Conservation (phyloP, 2,113 vertebrate genomes). For the Dermatemys mawii region DNA sequence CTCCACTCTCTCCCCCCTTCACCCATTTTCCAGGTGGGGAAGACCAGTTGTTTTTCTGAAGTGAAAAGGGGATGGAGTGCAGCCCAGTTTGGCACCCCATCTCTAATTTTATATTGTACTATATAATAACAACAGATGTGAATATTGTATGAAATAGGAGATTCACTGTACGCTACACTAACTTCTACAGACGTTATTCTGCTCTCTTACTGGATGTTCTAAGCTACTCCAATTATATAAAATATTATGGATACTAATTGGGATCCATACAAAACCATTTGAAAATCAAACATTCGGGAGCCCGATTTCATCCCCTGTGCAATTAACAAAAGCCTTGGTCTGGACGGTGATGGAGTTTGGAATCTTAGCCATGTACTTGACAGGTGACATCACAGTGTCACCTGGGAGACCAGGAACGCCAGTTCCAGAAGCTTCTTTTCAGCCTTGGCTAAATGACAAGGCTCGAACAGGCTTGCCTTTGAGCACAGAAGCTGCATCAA, state of each 20-base stretch:
- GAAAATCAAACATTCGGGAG: not conserved
- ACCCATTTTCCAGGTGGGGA: not conserved
- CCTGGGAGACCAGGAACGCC: not conserved
- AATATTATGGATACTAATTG: not conserved
- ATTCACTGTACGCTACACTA: no score
- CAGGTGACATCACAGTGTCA: not conserved
- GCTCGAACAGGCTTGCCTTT: not conserved
- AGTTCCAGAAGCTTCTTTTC: not conserved
- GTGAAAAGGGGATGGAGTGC: not conserved
- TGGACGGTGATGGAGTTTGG: not conserved
- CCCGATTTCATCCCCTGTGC: not conserved
- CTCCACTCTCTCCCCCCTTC: not conserved
- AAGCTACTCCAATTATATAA: not conserved
- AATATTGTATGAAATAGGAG: not conserved
- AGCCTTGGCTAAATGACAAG: not conserved
- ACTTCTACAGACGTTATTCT: not conserved
- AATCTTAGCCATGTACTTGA: not conserved
- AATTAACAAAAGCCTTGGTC: not conserved
- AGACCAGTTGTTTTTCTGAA: not conserved
- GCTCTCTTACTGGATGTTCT: not conserved
- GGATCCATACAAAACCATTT: not conserved
- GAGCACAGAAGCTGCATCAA: not conserved
- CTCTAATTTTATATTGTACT: not conserved
- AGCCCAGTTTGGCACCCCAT: not conserved
- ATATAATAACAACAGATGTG: not conserved